Evolutionary conservation across 1,140 invertebrate genomes (phyloP).

Genomic region (Ectropis grisescens): DNA sequence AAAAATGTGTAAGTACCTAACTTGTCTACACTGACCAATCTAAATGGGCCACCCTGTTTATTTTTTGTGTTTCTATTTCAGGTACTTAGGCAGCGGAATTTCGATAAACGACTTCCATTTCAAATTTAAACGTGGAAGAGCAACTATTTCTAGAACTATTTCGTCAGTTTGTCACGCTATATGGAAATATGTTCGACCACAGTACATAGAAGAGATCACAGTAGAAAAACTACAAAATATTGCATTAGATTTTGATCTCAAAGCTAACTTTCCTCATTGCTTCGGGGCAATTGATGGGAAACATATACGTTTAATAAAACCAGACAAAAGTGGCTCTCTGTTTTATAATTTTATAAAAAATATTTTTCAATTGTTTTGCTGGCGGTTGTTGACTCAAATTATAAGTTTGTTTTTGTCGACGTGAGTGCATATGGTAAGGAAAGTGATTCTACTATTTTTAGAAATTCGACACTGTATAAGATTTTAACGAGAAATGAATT

Average conservation of each 20-base stretch:
- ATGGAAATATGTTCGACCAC: conserved; percentile 9
- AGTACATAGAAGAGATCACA: conserved; percentile 9
- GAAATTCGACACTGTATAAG: conserved; percentile 20
- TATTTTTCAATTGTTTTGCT: conserved; percentile 59
- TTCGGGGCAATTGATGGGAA: conserved; percentile 50
- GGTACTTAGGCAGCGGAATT: conserved; percentile 10
- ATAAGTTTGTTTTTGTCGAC: conserved; percentile 55
- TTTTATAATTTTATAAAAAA: conserved; percentile 53
- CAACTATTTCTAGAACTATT: conserved; percentile 10
- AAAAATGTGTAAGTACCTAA: conserved; percentile 6
- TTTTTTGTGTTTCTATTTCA: conserved; percentile 10
- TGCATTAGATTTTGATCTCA: conserved; percentile 12
- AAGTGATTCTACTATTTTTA: conserved; percentile 39
- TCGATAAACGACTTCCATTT: conserved; percentile 6
- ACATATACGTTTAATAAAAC: conserved; percentile 29
- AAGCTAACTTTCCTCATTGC: conserved; percentile 15
- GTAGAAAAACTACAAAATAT: conserved; percentile 12
- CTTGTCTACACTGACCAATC: conserved; percentile 4
- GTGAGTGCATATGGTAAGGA: conserved; percentile 53
- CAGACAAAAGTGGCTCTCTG: conserved; percentile 35
- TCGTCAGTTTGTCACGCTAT: conserved; percentile 8
- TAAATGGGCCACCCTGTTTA: conserved; percentile 9
- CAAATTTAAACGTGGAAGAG: conserved; percentile 10
- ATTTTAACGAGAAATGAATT: conserved; percentile 11
- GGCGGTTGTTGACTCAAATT: conserved; percentile 62